Evolutionary conservation across 2,797 vertebrate species (phyloP).

Genomic region (Scarus forsteni): DNA sequence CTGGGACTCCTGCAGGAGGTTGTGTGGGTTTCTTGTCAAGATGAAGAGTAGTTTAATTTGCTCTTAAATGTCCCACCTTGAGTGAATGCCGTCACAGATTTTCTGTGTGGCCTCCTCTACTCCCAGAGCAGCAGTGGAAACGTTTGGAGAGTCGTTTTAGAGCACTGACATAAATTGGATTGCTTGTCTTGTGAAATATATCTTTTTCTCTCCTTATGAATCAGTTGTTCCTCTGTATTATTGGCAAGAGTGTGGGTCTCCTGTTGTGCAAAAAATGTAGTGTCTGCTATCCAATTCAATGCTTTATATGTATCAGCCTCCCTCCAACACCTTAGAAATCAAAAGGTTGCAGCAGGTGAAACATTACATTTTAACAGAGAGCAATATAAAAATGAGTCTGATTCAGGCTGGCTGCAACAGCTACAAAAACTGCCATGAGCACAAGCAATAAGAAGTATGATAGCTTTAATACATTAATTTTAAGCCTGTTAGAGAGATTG

Average conservation of each 20-base stretch:
- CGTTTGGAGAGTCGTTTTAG: slow-evolving; percentile 26
- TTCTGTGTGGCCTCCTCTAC: slow-evolving; percentile 6
- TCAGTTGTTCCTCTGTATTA: not conserved
- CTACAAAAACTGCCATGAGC: no score
- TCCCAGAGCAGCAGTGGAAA: slow-evolving; percentile 3
- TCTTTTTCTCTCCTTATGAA: slow-evolving; percentile 24
- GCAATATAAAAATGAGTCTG: no score
- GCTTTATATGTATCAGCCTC: no score
- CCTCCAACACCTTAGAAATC: no score
- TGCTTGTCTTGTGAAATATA: slow-evolving; percentile 16
- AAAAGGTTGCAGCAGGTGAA: no score
- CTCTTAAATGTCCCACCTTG: slow-evolving; percentile 20
- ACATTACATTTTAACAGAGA: no score
- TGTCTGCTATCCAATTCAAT: no score
- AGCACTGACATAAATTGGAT: slow-evolving; percentile 1
- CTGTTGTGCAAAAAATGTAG: not conserved
- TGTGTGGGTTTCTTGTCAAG: slow-evolving; percentile 40
- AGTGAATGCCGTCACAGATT: slow-evolving; percentile 13
- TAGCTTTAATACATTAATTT: no score
- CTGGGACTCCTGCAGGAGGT: slow-evolving; percentile 8
- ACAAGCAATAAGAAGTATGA: no score
- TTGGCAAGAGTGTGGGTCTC: no score
- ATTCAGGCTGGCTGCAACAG: no score
- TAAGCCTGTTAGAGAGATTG: no score
- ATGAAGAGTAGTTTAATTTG: slow-evolving; percentile 56